A percentile compares a stretch with the other conserved stretches of the same genome.
Evolutionary conservation across 2,797 vertebrate species (phyloP).

Genomic region (Pelodytes ibericus): DNA sequence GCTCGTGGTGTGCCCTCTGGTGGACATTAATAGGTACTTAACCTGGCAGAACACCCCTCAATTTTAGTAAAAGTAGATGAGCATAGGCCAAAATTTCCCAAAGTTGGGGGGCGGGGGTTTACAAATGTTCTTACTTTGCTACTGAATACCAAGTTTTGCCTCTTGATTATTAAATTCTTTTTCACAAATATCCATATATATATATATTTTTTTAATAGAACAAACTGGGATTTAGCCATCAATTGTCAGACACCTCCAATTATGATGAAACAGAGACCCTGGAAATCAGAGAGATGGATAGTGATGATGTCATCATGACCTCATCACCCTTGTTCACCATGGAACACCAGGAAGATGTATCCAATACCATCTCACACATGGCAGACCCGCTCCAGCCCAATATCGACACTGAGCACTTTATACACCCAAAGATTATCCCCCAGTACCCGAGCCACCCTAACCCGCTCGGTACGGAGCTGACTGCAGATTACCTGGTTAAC

Average conservation of each 20-base stretch:
- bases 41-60: no score
- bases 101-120: no score
- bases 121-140: no score
- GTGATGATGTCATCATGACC: not conserved
- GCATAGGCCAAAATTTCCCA: no score
- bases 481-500: constrained; percentile 52
- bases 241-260: constrained; percentile 58
- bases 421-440: constrained; percentile 42
- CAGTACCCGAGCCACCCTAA: constrained; percentile 27
- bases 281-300: constrained; percentile 72
- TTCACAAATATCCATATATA: no score
- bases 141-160: no score
- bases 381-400: not conserved
- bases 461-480: constrained; percentile 14
- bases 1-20: no score
- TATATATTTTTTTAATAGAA: constrained; percentile 67
- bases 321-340: not conserved
- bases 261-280: constrained; percentile 77
- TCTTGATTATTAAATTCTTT: no score
- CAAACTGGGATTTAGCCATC: constrained; percentile 63
- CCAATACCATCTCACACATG: accelerated
- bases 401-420: not conserved
- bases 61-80: no score
- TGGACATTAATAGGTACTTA: no score
- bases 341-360: accelerated